Conservation (phyloP, 2,888 invertebrate genomes). For the Ditylenchus weischeri region DNA sequence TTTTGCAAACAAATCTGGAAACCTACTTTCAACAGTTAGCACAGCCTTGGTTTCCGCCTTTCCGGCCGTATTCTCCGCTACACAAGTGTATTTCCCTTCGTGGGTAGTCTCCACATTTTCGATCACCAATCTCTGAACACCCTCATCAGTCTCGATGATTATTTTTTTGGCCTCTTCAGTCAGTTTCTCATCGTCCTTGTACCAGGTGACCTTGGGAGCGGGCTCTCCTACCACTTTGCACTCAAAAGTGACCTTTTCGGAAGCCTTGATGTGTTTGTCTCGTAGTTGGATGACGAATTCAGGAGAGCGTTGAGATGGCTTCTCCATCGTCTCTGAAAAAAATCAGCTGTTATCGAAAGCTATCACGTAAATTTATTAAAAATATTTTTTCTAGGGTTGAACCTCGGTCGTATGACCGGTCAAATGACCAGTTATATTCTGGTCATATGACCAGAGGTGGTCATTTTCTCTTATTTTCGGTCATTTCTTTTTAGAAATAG, state of each 20-base stretch:
- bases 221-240: conserved; percentile 54
- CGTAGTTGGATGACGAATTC: conserved; percentile 50
- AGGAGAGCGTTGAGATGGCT: conserved; percentile 40
- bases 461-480: too few species aligned
- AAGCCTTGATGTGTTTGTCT: conserved; percentile 45
- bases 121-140: conserved; percentile 48
- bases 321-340: conserved; percentile 47
- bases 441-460: too few species aligned
- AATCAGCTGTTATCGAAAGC: too few species aligned
- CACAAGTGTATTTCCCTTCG: conserved; percentile 46
- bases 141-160: conserved; percentile 39
- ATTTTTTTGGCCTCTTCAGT: conserved; percentile 19
- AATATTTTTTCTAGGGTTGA: too few species aligned
- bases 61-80: conserved; percentile 56
- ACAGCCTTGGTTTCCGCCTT: conserved; percentile 47
- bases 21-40: conserved; percentile 48
- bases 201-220: conserved; percentile 63
- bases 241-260: conserved; percentile 66
- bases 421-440: too few species aligned
- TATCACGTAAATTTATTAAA: too few species aligned
- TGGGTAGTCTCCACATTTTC: conserved; percentile 40
- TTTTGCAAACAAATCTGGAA: background rate
- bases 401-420: too few species aligned
- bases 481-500: too few species aligned
- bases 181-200: conserved; percentile 74